A percentile compares a stretch with the other conserved stretches of the same genome.
Evolutionary conservation across 2,113 vertebrate species (phyloP).

Genomic region (Peromyscus leucopus): DNA sequence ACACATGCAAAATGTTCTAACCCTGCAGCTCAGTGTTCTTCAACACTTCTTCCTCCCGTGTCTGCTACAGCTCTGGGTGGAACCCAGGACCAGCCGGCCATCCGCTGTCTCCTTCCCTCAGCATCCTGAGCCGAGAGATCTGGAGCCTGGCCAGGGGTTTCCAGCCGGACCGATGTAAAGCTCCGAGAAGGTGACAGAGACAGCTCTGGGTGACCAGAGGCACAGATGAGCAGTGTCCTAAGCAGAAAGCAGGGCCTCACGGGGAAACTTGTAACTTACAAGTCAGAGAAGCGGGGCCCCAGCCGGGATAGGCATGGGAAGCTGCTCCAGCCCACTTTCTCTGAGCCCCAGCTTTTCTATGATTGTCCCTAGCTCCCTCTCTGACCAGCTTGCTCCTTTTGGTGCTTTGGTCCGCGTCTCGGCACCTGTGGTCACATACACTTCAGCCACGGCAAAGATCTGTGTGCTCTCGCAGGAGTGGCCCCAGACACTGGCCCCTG

Average conservation of each 20-base stretch:
- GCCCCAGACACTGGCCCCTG: neutral
- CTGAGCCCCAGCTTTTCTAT: neutral
- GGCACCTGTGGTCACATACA: neutral
- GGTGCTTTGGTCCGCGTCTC: neutral
- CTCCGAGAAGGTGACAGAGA: neutral
- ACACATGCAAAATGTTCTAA: neutral
- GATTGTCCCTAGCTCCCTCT: fast-evolving
- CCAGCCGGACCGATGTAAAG: fast-evolving
- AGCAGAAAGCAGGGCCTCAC: neutral
- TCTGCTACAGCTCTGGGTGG: neutral
- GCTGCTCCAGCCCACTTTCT: fast-evolving
- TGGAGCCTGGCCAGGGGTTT: fast-evolving
- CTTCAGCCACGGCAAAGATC: too few species aligned
- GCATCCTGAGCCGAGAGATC: neutral
- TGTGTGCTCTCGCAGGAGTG: fast-evolving
- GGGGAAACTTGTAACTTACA: too few species aligned
- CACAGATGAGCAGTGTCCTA: neutral
- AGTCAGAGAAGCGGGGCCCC: neutral
- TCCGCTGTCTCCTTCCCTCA: fast-evolving
- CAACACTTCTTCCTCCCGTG: neutral
- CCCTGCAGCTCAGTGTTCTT: too few species aligned
- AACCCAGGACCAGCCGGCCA: neutral
- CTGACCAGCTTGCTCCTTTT: fast-evolving
- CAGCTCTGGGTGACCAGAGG: neutral
- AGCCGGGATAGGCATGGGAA: neutral